Evolutionary conservation across 2,113 vertebrate genomes (phyloP).

Genomic region (Pomatostomus ruficeps): DNA sequence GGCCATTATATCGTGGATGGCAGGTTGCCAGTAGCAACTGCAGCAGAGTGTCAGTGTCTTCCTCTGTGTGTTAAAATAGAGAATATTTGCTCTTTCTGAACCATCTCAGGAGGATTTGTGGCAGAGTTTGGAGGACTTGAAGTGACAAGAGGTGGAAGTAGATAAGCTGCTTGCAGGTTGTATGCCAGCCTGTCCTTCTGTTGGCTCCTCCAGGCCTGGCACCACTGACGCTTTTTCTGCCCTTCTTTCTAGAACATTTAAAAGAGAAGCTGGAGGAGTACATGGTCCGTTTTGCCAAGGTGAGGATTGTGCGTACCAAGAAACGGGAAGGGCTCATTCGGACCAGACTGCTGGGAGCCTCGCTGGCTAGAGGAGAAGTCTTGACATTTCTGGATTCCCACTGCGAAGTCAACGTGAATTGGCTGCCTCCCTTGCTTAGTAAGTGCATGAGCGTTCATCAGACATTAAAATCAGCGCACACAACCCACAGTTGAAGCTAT

Average conservation of each 20-base stretch:
- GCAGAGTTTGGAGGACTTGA: background rate
- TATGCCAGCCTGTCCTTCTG: background rate
- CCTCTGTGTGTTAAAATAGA: background rate
- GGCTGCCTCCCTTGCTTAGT: conserved; percentile 88
- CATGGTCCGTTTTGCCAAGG: conserved; percentile 84
- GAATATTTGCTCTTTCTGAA: conserved; percentile 15
- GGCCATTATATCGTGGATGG: background rate
- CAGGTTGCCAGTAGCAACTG: conserved; percentile 1
- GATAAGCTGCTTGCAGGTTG: background rate
- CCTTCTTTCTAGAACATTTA: conserved; percentile 77
- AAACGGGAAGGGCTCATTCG: conserved; percentile 88
- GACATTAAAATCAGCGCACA: background rate
- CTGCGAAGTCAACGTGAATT: conserved; percentile 89
- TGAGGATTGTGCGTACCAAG: conserved; percentile 85
- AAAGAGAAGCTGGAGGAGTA: conserved; percentile 84
- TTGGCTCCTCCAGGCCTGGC: background rate
- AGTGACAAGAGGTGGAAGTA: background rate
- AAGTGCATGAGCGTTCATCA: conserved; percentile 45
- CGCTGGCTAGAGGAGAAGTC: conserved; percentile 84
- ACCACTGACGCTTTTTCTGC: background rate
- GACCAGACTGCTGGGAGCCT: conserved; percentile 84
- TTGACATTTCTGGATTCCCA: conserved; percentile 89
- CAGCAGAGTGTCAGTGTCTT: background rate
- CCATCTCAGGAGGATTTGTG: background rate
- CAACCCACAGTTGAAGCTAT: background rate